Conservation (phyloP, 35 echinoderm and acorn worm species). For the Stichopus chloronotus region DNA sequence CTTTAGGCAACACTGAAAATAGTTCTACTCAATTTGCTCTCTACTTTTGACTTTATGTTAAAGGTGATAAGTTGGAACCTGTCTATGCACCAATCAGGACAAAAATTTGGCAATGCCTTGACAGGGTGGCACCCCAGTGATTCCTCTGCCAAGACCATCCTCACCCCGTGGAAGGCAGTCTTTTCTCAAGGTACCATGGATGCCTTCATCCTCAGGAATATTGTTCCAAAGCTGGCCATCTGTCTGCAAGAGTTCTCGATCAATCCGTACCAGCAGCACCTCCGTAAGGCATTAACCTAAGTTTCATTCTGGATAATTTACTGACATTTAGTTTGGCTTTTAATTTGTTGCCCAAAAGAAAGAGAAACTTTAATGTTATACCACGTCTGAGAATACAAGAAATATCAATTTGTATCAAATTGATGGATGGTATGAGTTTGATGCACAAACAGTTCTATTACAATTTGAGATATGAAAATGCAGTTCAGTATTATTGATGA, state of each 20-base stretch:
- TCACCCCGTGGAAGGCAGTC: conserved; percentile 92
- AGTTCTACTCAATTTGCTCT: no score
- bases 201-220: conserved; percentile 87
- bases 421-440: no score
- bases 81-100: conserved; percentile 82
- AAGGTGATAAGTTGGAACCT: conserved; percentile 89
- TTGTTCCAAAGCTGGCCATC: conserved; percentile 84
- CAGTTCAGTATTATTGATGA: no score
- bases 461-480: no score
- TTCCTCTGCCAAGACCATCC: conserved; percentile 90
- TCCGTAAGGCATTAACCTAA: conserved; percentile 68
- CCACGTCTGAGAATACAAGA: no score
- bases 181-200: conserved; percentile 92
- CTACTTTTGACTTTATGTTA: no score
- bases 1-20: no score
- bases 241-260: conserved; percentile 96
- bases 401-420: no score
- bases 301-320: background rate
- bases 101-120: conserved; percentile 87
- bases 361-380: no score
- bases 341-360: no score
- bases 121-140: conserved; percentile 97
- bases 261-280: conserved; percentile 94
- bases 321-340: no score
- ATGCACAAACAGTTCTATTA: no score